Base-by-base conservation (phyloP, 2,797 vertebrate genomes). In the Karalla daura region DNA sequence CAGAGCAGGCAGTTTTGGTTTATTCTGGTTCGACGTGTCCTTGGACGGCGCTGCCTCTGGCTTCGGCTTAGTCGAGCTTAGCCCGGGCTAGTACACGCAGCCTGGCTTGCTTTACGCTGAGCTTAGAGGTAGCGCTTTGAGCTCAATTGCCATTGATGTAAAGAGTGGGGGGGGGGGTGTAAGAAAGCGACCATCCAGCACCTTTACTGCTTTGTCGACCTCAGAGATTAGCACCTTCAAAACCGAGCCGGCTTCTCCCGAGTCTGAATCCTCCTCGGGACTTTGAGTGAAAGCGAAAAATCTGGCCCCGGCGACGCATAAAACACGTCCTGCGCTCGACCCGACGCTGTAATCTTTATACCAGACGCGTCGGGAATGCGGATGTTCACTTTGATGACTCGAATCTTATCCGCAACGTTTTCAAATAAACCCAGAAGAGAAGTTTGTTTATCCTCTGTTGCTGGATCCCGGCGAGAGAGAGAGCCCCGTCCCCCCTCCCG, bases 221-320 rank as follows among this genome's bases (percentile, higher is more conserved):
- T 67, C 30, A 72, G 55, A 78, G 70, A 77, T 52, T 40, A 68
- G 59, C 5, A 50, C 23, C 64, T 50, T 64, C 35, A 44, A 9
- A 15, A 21, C 23, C 20, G 35, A 50, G 13, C 20, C n/a, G 12
- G 21, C 13, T 17, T 61, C 54, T 49, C n/a, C 37, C 46, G 62
- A 12, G 58, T 39, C 21, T 23, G 15, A 49, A 24, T 53, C n/a
- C 40, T 50, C 51, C 44, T 30, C 47, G 36, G 11, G 4, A 43
- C 18, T n/a, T 14, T 15, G 15, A 43, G 28, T 7, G 6, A 66
- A 25, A 4, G 13, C 12, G 30, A 17, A 50, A 21, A 21, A 47
- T 50, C 20, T n/a, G 40, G 2, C 30, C 28, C 18, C 41, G 18
- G 20, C 3, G 36, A 41, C n/a, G 45, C 40, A 54, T 36, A 52